Evolutionary conservation across 2,888 invertebrate genomes (phyloP).

Genomic region (Hirtodrosophila trivittata): DNA sequence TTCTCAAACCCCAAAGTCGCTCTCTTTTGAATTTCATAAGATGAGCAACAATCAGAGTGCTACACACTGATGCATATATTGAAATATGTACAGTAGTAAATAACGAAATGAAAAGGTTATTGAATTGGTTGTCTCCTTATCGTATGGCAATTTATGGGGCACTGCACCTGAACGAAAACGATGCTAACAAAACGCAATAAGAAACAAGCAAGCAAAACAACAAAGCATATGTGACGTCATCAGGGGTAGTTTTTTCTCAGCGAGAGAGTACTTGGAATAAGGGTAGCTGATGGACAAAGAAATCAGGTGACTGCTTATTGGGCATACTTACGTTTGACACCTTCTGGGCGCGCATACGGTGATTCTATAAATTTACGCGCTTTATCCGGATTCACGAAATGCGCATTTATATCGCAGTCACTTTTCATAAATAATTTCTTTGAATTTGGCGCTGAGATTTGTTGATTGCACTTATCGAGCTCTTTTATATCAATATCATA

Average conservation of each 20-base stretch:
- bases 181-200: background rate
- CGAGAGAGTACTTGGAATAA: background rate
- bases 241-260: conserved; percentile 18
- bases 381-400: background rate
- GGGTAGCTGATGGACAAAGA: conserved; percentile 14
- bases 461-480: conserved; percentile 22
- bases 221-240: conserved; percentile 14
- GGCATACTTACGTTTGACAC: conserved; percentile 43
- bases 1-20: no score
- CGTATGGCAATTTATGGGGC: conserved; percentile 5
- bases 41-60: background rate
- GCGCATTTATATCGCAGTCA: background rate
- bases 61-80: conserved; percentile 4
- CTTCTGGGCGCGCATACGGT: conserved; percentile 21
- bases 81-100: background rate
- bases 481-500: conserved; percentile 13
- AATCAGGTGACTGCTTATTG: conserved; percentile 32
- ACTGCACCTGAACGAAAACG: conserved; percentile 26
- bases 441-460: conserved; percentile 16
- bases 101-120: conserved; percentile 18
- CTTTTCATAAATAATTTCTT: background rate
- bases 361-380: background rate
- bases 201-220: conserved; percentile 8
- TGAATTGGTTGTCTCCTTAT: conserved; percentile 2
- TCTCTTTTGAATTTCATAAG: background rate